Evolutionary conservation across 2,888 invertebrate genomes (phyloP), one percentile per base, ranked within the genome.

Genomic region (Tachina grossa): DNA sequence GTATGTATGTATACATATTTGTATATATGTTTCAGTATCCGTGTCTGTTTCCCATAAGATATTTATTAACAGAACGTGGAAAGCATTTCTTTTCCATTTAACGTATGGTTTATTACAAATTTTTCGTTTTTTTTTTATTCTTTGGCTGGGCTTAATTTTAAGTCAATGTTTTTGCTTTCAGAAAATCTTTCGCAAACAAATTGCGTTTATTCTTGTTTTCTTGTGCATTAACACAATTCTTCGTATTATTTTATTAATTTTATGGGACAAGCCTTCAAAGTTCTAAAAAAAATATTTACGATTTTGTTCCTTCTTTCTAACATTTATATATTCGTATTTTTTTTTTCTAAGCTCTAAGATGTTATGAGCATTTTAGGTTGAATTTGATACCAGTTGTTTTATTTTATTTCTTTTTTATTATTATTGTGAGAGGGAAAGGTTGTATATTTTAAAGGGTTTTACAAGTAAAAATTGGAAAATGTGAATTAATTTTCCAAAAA

Each of bases 261-360:
- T 65, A 53, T 75, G 65, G 76, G 76, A 55, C 76, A 65, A 76
- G 76, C 65, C 65, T 76, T 75, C 45, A 75, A 72, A 53, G 53
- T 45, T 13, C 31, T 47, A 63, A 74, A 39, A 47, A 43, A 51
- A 51, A 43, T 43, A 22, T 13, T 75, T 53, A 43, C 51, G 19
- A 14, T 49, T 61, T n/a, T 74, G 19, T 49, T 49, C 49, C 19
- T 13, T 41, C 45, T 51, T 57, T 41, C 2, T 22, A 2, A 22
- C 31, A 31, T 31, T 4, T 31, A 31, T 4, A 31, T 31, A 31
- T 2, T 22, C 1, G 22, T 22, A 1, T 22, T 22, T 2, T 22
- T 31, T 31, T 31, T 31, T 31, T 31, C 31, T n/a, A 53, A 75
- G 41, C 45, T 31, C 53, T 53, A 55, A 51, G 22, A 57, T 6